phyloP scores from a whole-genome alignment of 2,113 vertebrate species.

The Leuciscus idus region DNA sequence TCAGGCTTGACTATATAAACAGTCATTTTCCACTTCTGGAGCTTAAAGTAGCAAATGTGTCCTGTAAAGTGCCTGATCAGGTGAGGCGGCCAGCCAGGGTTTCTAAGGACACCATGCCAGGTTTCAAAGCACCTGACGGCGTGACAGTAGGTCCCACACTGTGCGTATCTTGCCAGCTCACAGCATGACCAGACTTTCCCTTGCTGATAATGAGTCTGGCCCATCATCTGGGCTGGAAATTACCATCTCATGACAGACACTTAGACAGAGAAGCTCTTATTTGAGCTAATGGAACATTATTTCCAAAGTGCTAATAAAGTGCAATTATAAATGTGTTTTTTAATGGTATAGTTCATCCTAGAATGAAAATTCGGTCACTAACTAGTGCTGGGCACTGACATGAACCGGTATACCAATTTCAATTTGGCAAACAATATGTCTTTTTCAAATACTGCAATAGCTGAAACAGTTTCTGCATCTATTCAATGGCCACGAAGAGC shows the following conservation, averaged over 20 bases:
- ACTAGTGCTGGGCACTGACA: too few species aligned
- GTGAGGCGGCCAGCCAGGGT: background rate
- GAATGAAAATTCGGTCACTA: background rate
- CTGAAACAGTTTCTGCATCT: too few species aligned
- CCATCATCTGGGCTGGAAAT: slow-evolving; percentile 7
- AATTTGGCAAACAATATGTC: too few species aligned
- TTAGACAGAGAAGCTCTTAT: background rate
- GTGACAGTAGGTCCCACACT: slow-evolving; percentile 24
- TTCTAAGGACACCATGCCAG: background rate
- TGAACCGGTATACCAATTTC: too few species aligned
- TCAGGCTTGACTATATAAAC: slow-evolving; percentile 10
- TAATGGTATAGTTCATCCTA: background rate
- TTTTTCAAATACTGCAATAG: too few species aligned
- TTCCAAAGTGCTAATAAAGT: background rate
- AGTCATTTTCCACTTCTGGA: slow-evolving; percentile 13
- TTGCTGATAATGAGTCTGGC: slow-evolving; percentile 16
- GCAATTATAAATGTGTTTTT: background rate
- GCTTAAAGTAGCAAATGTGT: background rate
- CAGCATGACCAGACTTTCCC: slow-evolving; percentile 21
- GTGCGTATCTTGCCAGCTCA: background rate
- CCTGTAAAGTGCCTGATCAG: slow-evolving; percentile 15
- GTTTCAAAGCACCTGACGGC: slow-evolving; percentile 25
- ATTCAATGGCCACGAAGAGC: too few species aligned
- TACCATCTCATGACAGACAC: slow-evolving; percentile 17
- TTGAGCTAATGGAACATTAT: background rate